phyloP scores from a whole-genome alignment of 2,888 invertebrate genomes.

The Philopedon plagiatum region DNA sequence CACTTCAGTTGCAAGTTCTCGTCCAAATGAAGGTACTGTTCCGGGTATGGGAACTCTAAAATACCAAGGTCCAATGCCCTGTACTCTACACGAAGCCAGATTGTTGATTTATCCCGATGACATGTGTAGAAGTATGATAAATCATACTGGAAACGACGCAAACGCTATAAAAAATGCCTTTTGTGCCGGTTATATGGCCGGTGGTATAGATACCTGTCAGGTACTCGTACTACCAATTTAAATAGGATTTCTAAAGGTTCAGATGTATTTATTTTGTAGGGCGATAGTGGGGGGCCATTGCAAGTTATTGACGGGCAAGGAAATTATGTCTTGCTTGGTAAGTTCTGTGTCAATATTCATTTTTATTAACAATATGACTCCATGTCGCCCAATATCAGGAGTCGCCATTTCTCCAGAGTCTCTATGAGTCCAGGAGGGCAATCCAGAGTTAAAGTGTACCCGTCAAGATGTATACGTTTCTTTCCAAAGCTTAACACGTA shows the following conservation, averaged over 20 bases:
- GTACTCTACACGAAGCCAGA: slow-evolving; percentile 64
- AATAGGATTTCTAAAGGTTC: too few species aligned
- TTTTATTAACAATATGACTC: too few species aligned
- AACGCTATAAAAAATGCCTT: slow-evolving; percentile 61
- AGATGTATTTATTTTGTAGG: too few species aligned
- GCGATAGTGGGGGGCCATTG: slow-evolving; percentile 86
- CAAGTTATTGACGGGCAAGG: slow-evolving; percentile 66
- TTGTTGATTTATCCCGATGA: slow-evolving; percentile 62
- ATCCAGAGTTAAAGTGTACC: too few species aligned
- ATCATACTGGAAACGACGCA: slow-evolving; percentile 59
- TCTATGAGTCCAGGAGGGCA: too few species aligned
- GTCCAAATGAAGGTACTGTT: slow-evolving; percentile 62
- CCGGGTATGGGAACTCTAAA: slow-evolving; percentile 63
- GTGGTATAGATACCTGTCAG: slow-evolving; percentile 76
- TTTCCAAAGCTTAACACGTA: too few species aligned
- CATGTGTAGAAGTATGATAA: slow-evolving; percentile 62
- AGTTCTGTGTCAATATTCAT: slow-evolving; percentile 49
- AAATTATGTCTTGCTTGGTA: slow-evolving; percentile 75
- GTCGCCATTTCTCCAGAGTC: too few species aligned
- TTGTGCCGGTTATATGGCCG: slow-evolving; percentile 74
- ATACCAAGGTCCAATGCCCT: slow-evolving; percentile 62
- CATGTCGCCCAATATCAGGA: too few species aligned
- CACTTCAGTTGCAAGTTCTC: slow-evolving; percentile 20
- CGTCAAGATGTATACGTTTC: too few species aligned
- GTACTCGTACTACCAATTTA: too few species aligned